A percentile compares a stretch with the other conserved stretches of the same genome.
phyloP scores from a whole-genome alignment of 2,113 vertebrate species.

The Engystomops pustulosus region DNA sequence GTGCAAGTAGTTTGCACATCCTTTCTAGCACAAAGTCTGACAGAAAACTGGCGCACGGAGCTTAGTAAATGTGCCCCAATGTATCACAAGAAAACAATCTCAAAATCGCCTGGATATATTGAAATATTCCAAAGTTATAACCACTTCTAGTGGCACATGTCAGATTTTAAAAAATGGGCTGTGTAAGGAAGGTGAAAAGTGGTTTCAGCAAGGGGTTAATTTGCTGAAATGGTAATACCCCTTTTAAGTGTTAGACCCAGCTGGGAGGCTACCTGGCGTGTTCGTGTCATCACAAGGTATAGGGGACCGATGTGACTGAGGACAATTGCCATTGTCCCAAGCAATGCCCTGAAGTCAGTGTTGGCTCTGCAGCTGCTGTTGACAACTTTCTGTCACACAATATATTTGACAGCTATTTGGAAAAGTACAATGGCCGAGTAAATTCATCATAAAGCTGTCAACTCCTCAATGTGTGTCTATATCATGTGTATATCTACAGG shows the following conservation, averaged over 20 bases:
- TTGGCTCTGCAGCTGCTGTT: slow-evolving; percentile 19
- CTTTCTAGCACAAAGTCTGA: too few relatives aligned
- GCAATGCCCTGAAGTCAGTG: not conserved
- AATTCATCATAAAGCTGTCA: not conserved
- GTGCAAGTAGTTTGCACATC: too few relatives aligned
- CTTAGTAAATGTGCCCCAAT: too few relatives aligned
- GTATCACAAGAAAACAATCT: too few relatives aligned
- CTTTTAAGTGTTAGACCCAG: not conserved
- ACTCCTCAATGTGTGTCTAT: not conserved
- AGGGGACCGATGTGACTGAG: not conserved
- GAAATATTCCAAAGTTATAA: too few relatives aligned
- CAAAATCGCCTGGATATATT: too few relatives aligned
- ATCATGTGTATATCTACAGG: not conserved
- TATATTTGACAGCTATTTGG: not conserved
- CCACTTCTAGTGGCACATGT: too few relatives aligned
- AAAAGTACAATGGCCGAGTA: not conserved
- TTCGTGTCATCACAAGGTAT: not conserved
- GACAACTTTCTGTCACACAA: not conserved
- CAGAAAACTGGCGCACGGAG: too few relatives aligned
- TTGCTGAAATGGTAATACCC: too few relatives aligned
- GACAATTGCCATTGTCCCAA: not conserved
- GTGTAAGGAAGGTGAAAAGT: too few relatives aligned
- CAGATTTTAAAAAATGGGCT: too few relatives aligned
- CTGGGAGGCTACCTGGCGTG: not conserved
- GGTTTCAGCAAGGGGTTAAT: too few relatives aligned